Percentiles rank a stretch among this genome's conserved stretches.
Evolutionary conservation across 2,888 invertebrate species (phyloP).

Genomic region (Thecocarcelia acutangulata): DNA sequence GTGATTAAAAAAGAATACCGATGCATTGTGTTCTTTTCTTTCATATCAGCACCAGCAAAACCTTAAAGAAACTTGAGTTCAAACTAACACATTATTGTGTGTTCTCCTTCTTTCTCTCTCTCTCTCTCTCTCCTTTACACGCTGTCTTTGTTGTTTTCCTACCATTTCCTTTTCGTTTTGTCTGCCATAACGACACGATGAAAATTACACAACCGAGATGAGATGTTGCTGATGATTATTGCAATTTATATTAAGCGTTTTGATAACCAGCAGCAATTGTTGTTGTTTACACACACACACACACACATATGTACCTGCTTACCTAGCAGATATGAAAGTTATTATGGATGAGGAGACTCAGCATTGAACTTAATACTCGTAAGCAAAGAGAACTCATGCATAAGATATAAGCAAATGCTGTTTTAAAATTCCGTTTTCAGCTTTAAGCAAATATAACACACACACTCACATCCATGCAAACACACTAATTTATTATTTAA

Average conservation of each 20-base stretch:
- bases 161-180: not conserved
- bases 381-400: not conserved
- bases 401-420: not conserved
- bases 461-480: no score
- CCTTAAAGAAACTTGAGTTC: constrained; percentile 7
- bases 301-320: no score
- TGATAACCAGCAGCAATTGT: constrained; percentile 35
- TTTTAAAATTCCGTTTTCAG: constrained; percentile 1
- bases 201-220: constrained; percentile 4
- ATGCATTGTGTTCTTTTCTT: not conserved
- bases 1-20: constrained; percentile 36
- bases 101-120: not conserved
- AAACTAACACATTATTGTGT: constrained; percentile 8
- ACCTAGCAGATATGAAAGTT: constrained; percentile 1
- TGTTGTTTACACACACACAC: not conserved
- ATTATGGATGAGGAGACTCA: constrained; percentile 6
- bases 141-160: not conserved
- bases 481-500: constrained; percentile 2
- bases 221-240: constrained; percentile 23
- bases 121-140: not conserved
- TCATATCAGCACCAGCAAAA: constrained; percentile 23
- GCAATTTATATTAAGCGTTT: constrained; percentile 25
- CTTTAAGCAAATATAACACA: not conserved
- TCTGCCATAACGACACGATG: constrained; percentile 6
- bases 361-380: constrained; percentile 8